Evolutionary conservation across 2,113 vertebrate genomes (phyloP).

Genomic region (Hepsetus odoe): DNA sequence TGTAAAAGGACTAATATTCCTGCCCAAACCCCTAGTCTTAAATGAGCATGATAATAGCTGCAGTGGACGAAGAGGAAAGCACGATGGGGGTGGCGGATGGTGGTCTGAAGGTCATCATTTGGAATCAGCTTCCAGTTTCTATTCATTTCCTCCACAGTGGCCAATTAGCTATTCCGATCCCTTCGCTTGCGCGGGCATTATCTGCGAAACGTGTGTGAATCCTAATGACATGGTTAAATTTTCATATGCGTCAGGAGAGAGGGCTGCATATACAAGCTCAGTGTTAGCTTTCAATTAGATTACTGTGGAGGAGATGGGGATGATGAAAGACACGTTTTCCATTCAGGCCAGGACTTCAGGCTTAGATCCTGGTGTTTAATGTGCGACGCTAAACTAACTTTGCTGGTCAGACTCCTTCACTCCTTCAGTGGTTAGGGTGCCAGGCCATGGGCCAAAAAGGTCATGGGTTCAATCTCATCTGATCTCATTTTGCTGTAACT

Average conservation of each 20-base stretch:
- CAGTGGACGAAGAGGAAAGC: constrained; percentile 64
- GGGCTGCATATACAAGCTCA: constrained; percentile 71
- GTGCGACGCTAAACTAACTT: not conserved
- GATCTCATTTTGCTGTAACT: not conserved
- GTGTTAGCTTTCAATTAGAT: constrained; percentile 64
- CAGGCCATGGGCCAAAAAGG: not conserved
- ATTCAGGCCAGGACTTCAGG: not conserved
- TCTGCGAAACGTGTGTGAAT: constrained; percentile 71
- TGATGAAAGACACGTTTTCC: constrained; percentile 3
- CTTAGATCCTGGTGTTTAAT: not conserved
- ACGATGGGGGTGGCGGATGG: constrained; percentile 56
- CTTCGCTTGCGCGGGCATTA: constrained; percentile 66
- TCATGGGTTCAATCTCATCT: constrained; percentile 13
- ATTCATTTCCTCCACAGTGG: constrained; percentile 63
- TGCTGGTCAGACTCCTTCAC: constrained; percentile 12
- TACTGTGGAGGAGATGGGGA: not conserved
- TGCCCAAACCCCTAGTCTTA: constrained; percentile 46
- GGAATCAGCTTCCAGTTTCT: constrained; percentile 74
- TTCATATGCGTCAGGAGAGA: constrained; percentile 67
- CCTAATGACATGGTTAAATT: constrained; percentile 76
- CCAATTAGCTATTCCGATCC: constrained; percentile 76
- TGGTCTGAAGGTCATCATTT: constrained; percentile 72
- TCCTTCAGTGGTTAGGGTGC: constrained; percentile 59
- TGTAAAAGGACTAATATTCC: constrained; percentile 51
- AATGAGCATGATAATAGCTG: constrained; percentile 68